A percentile compares a stretch with the other conserved stretches of the same genome.
Conservation (phyloP, 2,797 vertebrate species). For the Nannoperca australis region DNA sequence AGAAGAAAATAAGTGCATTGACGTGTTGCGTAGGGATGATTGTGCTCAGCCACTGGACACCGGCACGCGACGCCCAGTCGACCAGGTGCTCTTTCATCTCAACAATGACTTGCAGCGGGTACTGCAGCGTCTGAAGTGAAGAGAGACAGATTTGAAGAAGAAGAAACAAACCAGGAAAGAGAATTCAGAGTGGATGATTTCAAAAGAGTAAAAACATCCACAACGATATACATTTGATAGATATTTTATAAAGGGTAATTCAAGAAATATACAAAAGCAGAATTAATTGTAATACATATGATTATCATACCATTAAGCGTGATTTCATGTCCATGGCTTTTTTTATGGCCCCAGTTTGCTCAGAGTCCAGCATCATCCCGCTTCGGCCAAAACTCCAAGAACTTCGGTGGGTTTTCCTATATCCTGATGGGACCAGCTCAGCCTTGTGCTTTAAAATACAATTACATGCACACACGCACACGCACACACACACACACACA, state of each 20-base stretch:
- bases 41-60: conserved; percentile 97
- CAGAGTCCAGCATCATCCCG: conserved; percentile 76
- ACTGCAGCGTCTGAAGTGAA: conserved; percentile 90
- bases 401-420: conserved; percentile 57
- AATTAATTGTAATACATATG: background rate
- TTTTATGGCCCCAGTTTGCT: conserved; percentile 69
- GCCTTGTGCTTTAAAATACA: conserved; percentile 53
- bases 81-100: conserved; percentile 95
- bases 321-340: conserved; percentile 84
- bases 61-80: conserved; percentile 94
- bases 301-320: conserved; percentile 77
- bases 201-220: background rate
- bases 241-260: background rate
- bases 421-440: conserved; percentile 56
- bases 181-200: background rate
- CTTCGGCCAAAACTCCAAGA: conserved; percentile 77
- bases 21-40: conserved; percentile 96
- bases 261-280: background rate
- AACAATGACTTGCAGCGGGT: conserved; percentile 90
- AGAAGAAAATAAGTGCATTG: conserved; percentile 98
- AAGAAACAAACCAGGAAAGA: background rate
- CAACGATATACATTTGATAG: background rate
- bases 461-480: background rate
- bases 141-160: background rate
- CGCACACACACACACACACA: conserved; percentile 13